Base-by-base conservation (phyloP, 2,797 vertebrate species). In the Diplodus puntazzo region DNA sequence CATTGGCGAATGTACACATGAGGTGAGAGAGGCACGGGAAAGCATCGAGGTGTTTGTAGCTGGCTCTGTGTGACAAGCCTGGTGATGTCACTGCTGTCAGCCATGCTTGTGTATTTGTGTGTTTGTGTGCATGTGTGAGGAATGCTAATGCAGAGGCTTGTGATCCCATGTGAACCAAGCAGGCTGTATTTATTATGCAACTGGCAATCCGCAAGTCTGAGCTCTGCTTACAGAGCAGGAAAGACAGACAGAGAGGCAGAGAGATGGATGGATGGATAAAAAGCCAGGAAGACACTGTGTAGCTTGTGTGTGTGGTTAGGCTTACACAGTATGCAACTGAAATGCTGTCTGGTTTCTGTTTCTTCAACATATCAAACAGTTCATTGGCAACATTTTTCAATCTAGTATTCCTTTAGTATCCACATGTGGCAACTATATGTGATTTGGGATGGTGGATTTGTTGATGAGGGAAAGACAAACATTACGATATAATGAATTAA, bases 131-230 rank as follows among this genome's bases (percentile, higher is more conserved):
- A 2, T 64, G 88, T 68, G 92, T 72, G 77, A 88, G 93, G 94
- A 92, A 94, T 92, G 81, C 90, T 94, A 93, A 91, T 87, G 79
- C 83, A 70, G 80, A 63, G 50, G 61, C 79, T 81, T 85, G 80
- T 80, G 91, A 91, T 95, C 92, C 83, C 89, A 84, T 87, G 92
- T 92, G 94, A 94, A 92, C 83, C 87, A 77, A 81, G 73, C 87
- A 84, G 86, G 73, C 86, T 81, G 86, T 92, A 90, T 94, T 94
- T 95, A 95, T 92, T 90, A 88, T 91, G 88, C 77, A 81, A 85
- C 86, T 75, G 87, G 86, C 85, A 89, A 90, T 83, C 92, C 94
- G 94, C 94, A 73, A 90, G 94, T 94, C 74, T 81, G 94, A 93
- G 84, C 94, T 85, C 60, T 71, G 77, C 89, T 91, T 80, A 74